Base-by-base conservation (phyloP, 2,113 vertebrate species). In the Gnathonemus echidnorhynchus region DNA sequence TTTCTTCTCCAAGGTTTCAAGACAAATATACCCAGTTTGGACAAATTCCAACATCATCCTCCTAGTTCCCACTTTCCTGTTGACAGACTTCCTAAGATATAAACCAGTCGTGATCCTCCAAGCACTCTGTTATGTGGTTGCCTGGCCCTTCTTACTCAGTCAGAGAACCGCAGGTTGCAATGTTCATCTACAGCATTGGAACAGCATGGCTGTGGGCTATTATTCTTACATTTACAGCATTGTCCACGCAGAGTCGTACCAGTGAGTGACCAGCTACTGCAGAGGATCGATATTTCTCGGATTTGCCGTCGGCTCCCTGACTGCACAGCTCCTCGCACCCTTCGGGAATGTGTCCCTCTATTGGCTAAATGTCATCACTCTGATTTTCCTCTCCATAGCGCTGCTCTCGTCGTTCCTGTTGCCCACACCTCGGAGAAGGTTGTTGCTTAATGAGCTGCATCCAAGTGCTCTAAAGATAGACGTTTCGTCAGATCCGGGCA, bases 211-310 rank as follows among this genome's bases (percentile, higher is more conserved):
- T 8, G 92, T 97, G 1, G 96, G 96, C 88, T 97, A 97, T 62
- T 97, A 97, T 90, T 96, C 97, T 27, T 97, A 97, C n/a, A 97
- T 97, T 91, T 98, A 97, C 92, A 97, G 95, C 0, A 87, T 97
- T 2, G 96, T 97, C 0, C 94, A 95, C 10, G 85, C 95, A 31
- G 89, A 89, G 19, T 88, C 94, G 85, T 97, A 97, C 93, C 97
- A 97, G 93, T 96, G 95, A 87, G 97, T 97, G 89, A 97, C 97
- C 74, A 97, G 97, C 89, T 97, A 97, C 88, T 96, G 96, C 91
- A 94, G 95, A 3, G 97, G 94, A 0, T 96, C 97, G 58, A 93
- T 96, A 0, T 90, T 98, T 86, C 92, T 97, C 90, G 97, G 97
- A 90, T 97, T 96, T 89, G 96, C 96, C 0, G 94, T 95, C 77